phyloP scores from a whole-genome alignment of 2,113 vertebrate genomes.

The Carassius carassius region DNA sequence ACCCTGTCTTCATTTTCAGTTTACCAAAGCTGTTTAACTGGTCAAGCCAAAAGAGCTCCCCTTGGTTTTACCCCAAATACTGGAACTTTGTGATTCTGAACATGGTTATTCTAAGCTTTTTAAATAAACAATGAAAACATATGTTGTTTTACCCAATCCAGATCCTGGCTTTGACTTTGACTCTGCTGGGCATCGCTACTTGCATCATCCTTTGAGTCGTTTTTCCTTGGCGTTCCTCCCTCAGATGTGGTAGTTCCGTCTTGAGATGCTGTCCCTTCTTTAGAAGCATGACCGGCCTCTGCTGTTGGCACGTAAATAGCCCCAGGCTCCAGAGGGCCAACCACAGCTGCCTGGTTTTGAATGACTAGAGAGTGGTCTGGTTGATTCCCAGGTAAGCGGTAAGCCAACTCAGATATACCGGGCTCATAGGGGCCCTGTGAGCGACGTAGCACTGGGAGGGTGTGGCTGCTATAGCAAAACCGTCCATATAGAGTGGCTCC shows the following conservation, averaged over 20 bases:
- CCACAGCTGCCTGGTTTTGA: slow-evolving; percentile 75
- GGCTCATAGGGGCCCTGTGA: slow-evolving; percentile 69
- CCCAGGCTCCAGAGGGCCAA: slow-evolving; percentile 67
- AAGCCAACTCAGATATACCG: slow-evolving; percentile 70
- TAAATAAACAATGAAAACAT: background rate
- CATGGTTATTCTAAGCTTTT: background rate
- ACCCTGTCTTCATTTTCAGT: background rate
- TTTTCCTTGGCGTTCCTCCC: slow-evolving; percentile 72
- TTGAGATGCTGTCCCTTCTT: slow-evolving; percentile 65
- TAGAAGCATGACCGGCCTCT: slow-evolving; percentile 65
- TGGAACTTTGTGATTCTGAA: background rate
- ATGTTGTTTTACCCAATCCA: slow-evolving; percentile 73
- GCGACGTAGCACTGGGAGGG: slow-evolving; percentile 76
- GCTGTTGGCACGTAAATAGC: slow-evolving; percentile 63
- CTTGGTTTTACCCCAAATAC: background rate
- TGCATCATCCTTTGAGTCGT: slow-evolving; percentile 69
- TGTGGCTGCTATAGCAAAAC: slow-evolving; percentile 79
- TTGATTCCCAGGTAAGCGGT: slow-evolving; percentile 67
- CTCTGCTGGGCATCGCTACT: slow-evolving; percentile 67
- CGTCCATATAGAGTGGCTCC: slow-evolving; percentile 73
- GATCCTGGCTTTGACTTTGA: slow-evolving; percentile 65
- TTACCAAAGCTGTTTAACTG: slow-evolving; percentile 3
- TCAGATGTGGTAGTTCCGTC: slow-evolving; percentile 70
- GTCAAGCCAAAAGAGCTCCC: background rate
- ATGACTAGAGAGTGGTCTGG: slow-evolving; percentile 75